Evolutionary conservation across 2,113 vertebrate genomes (phyloP).

Genomic region (Catharus bicknelli): DNA sequence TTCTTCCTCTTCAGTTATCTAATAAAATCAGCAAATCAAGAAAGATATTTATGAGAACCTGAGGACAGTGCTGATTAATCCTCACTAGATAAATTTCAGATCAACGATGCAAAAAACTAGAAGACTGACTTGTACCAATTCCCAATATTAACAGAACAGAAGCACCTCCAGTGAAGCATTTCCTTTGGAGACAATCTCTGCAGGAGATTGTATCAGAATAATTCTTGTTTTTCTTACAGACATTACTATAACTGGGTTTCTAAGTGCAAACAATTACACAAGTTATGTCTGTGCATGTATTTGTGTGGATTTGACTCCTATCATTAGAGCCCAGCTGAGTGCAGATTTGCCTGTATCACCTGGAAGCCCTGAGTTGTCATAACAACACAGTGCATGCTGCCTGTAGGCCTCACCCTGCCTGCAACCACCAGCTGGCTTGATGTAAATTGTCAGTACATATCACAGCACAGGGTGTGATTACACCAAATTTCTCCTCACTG

Average conservation of each 20-base stretch:
- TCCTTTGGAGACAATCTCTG: neutral
- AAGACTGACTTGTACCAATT: neutral
- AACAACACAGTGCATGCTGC: neutral
- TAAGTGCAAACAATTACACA: neutral
- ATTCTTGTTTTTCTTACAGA: neutral
- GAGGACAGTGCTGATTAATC: neutral
- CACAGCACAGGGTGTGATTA: neutral
- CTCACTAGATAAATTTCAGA: neutral
- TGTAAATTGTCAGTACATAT: neutral
- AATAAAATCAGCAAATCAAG: slow-evolving; percentile 9
- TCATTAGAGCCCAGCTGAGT: neutral
- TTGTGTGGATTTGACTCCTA: neutral
- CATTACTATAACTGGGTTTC: neutral
- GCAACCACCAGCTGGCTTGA: neutral
- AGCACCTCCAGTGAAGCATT: neutral
- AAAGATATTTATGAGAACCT: neutral
- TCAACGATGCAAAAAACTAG: neutral
- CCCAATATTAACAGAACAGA: neutral
- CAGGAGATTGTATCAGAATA: neutral
- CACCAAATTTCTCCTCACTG: neutral
- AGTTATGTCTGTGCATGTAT: neutral
- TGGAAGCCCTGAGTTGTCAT: neutral
- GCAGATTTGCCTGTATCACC: neutral
- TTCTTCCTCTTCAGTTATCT: slow-evolving; percentile 87
- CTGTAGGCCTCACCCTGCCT: neutral